Conservation (phyloP, 2,888 invertebrate genomes). For the Phyto melanocephala region DNA sequence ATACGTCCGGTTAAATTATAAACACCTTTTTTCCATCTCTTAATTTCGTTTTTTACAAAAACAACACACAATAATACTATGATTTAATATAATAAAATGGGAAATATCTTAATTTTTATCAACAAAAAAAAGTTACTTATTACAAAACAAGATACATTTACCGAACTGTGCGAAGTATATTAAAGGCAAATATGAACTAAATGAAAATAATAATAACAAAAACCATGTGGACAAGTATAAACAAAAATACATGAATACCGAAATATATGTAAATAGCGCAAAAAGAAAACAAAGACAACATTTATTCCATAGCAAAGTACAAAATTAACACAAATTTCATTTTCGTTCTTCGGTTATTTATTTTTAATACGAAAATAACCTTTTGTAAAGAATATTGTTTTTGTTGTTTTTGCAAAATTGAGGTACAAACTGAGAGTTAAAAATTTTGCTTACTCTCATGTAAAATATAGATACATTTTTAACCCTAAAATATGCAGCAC, state of each 20-base stretch:
- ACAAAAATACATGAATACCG: background rate
- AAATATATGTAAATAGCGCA: no score
- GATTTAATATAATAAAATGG: slow-evolving; percentile 7
- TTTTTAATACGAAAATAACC: background rate
- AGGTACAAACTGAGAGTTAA: background rate
- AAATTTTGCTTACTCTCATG: slow-evolving; percentile 3
- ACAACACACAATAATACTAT: background rate
- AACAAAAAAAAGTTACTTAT: background rate
- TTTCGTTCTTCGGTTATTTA: background rate
- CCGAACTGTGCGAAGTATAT: background rate
- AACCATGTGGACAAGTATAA: background rate
- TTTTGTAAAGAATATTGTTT: background rate
- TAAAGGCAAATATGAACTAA: slow-evolving; percentile 31
- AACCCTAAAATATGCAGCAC: background rate
- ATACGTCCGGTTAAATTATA: background rate
- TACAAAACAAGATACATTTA: background rate
- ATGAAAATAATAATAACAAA: background rate
- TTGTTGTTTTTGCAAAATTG: background rate
- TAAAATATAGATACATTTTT: slow-evolving; percentile 14
- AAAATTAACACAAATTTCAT: background rate
- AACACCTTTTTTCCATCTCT: background rate
- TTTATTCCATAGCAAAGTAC: background rate
- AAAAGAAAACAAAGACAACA: background rate
- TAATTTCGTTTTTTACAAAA: background rate
- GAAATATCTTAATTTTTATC: slow-evolving; percentile 1